Base-by-base conservation (phyloP, 2,797 vertebrate genomes). In the Gadopsis bispinosus region DNA sequence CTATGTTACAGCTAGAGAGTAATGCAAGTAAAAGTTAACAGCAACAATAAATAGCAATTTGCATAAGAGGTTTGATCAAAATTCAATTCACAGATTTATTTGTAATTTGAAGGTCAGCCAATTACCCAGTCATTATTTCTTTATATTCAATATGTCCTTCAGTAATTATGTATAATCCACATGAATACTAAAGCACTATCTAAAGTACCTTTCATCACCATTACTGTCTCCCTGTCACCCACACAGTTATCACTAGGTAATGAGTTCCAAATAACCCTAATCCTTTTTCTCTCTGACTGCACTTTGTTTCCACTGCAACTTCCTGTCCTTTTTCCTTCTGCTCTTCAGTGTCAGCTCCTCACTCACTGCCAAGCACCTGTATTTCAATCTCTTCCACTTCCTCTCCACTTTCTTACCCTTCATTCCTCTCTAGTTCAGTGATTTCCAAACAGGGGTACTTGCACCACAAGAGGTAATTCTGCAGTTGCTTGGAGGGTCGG, bases 221-320 rank as follows among this genome's bases (percentile, higher is more conserved):
- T 89, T 83, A 84, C 56, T 43, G 50, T 72, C 60, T 26, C 51
- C 26, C 26, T 43, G 22, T 79, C 70, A 78, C 54, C 68, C 53
- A 63, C 74, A 66, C 51, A 65, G 68, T 37, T 83, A 79, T 75
- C 77, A 81, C 53, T 9, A 60, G 0, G 4, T 83, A 84, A 87
- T 86, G 78, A 80, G 68, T 64, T 68, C 58, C 45, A 84, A 89
- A 85, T 84, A 47, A 85, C 74, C 64, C 76, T 69, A 75, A 82
- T 86, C 62, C 16, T 62, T 81, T 73, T 69, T 59, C 63, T 64
- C 48, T 45, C 31, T 43, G 64, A 79, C 58, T 73, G 43, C 74
- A 55, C 41, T 67, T 70, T 65, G 29, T 63, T 68, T 78, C 50
- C 19, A 37, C 58, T 17, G 9, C 48, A 67, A 61, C 29, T 37